phyloP scores from a whole-genome alignment of 1,140 invertebrate species.

The Rhynchophorus ferrugineus region DNA sequence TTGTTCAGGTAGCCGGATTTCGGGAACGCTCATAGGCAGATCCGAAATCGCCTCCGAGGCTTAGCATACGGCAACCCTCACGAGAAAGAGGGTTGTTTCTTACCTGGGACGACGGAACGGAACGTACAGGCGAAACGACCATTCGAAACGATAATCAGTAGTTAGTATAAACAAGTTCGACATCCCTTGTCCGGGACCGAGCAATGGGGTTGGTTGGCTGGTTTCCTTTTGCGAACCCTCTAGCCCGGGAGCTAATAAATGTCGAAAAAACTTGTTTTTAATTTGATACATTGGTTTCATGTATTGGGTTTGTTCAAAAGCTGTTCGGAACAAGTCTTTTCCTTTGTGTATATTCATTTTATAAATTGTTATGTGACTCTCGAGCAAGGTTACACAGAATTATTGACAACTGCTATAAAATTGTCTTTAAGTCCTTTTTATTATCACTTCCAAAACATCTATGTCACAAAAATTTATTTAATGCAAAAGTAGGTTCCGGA shows the following conservation, averaged over 20 bases:
- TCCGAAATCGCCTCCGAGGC: neutral
- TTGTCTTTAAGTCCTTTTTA: too few relatives aligned
- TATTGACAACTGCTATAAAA: too few relatives aligned
- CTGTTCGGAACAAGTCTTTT: too few relatives aligned
- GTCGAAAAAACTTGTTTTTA: neutral
- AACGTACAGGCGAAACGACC: neutral
- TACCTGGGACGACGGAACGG: conserved; percentile 7
- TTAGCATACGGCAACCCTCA: neutral
- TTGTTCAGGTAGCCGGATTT: neutral
- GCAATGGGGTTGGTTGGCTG: neutral
- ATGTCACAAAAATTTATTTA: too few relatives aligned
- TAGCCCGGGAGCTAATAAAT: neutral
- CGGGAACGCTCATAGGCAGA: neutral
- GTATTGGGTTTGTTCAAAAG: too few relatives aligned
- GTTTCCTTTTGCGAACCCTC: neutral
- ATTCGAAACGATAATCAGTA: conserved; percentile 6
- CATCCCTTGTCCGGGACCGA: neutral
- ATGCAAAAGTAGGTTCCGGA: too few relatives aligned
- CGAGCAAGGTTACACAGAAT: too few relatives aligned
- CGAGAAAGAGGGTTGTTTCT: neutral
- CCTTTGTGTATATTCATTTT: too few relatives aligned
- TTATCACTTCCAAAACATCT: too few relatives aligned
- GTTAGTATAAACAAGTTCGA: conserved; percentile 6
- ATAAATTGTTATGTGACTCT: too few relatives aligned
- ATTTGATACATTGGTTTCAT: neutral